Evolutionary conservation across 2,888 invertebrate genomes (phyloP).

Genomic region (Trachelus iudaicus): DNA sequence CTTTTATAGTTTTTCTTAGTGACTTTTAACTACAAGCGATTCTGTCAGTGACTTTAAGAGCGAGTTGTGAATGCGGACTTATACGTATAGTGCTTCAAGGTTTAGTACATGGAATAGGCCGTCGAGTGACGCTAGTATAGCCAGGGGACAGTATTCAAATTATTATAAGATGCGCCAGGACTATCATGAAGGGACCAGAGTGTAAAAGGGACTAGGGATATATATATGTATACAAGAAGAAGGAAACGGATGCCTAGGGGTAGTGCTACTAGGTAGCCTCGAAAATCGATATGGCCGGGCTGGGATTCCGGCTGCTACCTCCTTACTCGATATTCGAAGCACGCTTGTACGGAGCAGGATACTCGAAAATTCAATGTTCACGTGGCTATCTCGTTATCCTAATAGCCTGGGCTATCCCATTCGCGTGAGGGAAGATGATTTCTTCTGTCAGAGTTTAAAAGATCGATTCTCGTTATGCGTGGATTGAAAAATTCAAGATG

Average conservation of each 20-base stretch:
- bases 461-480: neutral
- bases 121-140: neutral
- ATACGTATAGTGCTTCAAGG: neutral
- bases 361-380: neutral
- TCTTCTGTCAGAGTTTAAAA: neutral
- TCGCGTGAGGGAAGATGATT: neutral
- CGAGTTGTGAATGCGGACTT: too few species aligned
- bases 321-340: neutral
- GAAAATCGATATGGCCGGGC: conserved; percentile 38
- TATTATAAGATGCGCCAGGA: conserved; percentile 25
- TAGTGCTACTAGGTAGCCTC: conserved; percentile 27
- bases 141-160: conserved; percentile 35
- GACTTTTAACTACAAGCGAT: too few species aligned
- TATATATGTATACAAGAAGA: neutral
- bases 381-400: neutral
- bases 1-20: too few species aligned
- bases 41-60: too few species aligned
- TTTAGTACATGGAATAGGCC: neutral
- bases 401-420: neutral
- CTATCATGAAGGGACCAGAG: conserved; percentile 35
- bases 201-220: conserved; percentile 15
- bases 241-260: conserved; percentile 27
- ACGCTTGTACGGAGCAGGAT: neutral
- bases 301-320: neutral
- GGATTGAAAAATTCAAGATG: neutral